A percentile compares a stretch with the other conserved stretches of the same genome.
Conservation (phyloP, 2,797 vertebrate species). For the Triplophysa bombifrons region DNA sequence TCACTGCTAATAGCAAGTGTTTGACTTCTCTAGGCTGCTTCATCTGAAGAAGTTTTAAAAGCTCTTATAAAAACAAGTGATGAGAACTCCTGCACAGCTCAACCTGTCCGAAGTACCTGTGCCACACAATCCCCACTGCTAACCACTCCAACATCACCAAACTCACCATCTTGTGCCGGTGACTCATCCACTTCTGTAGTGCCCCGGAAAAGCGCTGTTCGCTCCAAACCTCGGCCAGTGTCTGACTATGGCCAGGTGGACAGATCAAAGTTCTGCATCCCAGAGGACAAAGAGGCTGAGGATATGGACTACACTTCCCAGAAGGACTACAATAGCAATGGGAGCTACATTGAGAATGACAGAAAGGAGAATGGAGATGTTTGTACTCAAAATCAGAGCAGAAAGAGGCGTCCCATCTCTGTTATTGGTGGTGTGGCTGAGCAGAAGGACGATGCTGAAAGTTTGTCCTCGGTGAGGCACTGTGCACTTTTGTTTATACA, state of each 20-base stretch:
- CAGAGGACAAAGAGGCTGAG: slow-evolving; percentile 78
- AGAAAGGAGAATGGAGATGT: slow-evolving; percentile 53
- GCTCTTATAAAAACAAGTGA: slow-evolving; percentile 49
- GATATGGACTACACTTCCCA: slow-evolving; percentile 59
- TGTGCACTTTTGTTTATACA: background rate
- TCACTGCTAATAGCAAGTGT: background rate
- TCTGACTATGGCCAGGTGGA: slow-evolving; percentile 90
- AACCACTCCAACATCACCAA: slow-evolving; percentile 43
- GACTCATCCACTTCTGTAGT: slow-evolving; percentile 71
- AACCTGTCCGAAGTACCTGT: slow-evolving; percentile 56
- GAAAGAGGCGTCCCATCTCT: slow-evolving; percentile 85
- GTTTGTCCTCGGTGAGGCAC: slow-evolving; percentile 88
- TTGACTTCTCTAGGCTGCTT: slow-evolving; percentile 28
- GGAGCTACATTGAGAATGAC: slow-evolving; percentile 35
- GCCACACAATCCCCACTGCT: slow-evolving; percentile 56
- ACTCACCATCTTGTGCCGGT: slow-evolving; percentile 41
- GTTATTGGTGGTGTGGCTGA: slow-evolving; percentile 79
- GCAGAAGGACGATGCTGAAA: slow-evolving; percentile 76
- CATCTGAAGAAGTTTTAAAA: slow-evolving; percentile 54
- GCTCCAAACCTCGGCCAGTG: slow-evolving; percentile 84
- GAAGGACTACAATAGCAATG: slow-evolving; percentile 51
- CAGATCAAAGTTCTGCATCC: slow-evolving; percentile 84
- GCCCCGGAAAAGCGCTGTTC: slow-evolving; percentile 76
- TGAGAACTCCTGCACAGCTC: slow-evolving; percentile 68
- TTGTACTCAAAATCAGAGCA: slow-evolving; percentile 60